Percentiles rank a stretch among this genome's conserved stretches.
Evolutionary conservation across 2,888 invertebrate species (phyloP).

Genomic region (Gymnoscelis rufifasciata): DNA sequence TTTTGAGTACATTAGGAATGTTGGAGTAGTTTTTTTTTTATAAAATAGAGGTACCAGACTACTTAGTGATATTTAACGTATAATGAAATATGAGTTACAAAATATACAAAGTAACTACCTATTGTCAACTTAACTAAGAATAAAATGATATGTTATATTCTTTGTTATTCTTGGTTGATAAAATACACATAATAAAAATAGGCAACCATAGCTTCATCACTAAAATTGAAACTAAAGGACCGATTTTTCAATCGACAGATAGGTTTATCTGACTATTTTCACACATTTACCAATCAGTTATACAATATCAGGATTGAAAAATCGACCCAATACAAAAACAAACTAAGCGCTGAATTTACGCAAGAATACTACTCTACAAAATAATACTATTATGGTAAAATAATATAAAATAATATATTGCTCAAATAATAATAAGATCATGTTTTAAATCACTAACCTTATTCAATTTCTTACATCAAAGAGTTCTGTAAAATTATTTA

Average conservation of each 20-base stretch:
- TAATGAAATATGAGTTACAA: background rate
- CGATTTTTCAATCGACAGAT: too few relatives aligned
- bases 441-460: conserved; percentile 17
- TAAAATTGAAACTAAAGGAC: too few relatives aligned
- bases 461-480: conserved; percentile 1
- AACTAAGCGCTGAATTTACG: background rate
- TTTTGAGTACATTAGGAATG: background rate
- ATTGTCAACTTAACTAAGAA: conserved; percentile 24
- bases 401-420: conserved; percentile 7
- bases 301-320: too few relatives aligned
- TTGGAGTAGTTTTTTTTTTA: background rate
- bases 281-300: too few relatives aligned
- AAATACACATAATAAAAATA: conserved; percentile 14
- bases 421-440: conserved; percentile 3
- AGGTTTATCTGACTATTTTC: too few relatives aligned
- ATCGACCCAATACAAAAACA: background rate
- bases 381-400: conserved; percentile 62
- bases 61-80: background rate
- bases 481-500: too few relatives aligned
- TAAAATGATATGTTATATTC: conserved; percentile 70
- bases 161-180: conserved; percentile 63
- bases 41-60: background rate
- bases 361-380: conserved; percentile 44
- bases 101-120: too few relatives aligned
- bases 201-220: too few relatives aligned